A percentile compares a stretch with the other conserved stretches of the same genome.
These are phyloP conservation scores for Synodontis membranacea DNA, from an alignment of 2,113 vertebrate genomes.

Conservation along the genomic window DNA sequence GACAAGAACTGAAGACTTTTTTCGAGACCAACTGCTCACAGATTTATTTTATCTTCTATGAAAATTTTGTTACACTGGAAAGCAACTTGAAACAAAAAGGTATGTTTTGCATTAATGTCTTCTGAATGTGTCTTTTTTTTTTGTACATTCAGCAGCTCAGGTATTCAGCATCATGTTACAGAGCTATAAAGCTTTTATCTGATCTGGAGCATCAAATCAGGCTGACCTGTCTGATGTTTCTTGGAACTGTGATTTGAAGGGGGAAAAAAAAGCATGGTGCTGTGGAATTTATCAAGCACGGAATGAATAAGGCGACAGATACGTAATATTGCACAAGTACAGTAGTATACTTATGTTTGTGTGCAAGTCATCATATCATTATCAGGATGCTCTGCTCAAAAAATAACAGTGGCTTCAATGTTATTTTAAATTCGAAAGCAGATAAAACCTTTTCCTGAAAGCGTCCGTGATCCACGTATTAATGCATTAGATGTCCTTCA, in stretches of 20 bases:
- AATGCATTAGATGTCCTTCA: constrained; percentile 21
- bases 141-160: neutral
- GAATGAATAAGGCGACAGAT: neutral
- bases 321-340: neutral
- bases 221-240: neutral
- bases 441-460: neutral
- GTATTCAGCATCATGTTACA: constrained; percentile 16
- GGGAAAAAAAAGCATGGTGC: neutral
- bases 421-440: neutral
- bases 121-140: neutral
- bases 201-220: constrained; percentile 1
- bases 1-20: constrained; percentile 91
- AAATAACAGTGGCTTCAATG: neutral
- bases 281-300: neutral
- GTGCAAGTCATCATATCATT: neutral
- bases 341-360: neutral
- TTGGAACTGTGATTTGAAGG: neutral
- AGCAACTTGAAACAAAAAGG: constrained; percentile 98
- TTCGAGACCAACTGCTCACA: constrained; percentile 97
- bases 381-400: neutral
- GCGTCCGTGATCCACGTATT: neutral
- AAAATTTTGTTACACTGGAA: constrained; percentile 99
- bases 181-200: neutral
- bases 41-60: constrained; percentile 99
- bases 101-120: constrained; percentile 62